phyloP scores from a whole-genome alignment of 2,113 vertebrate genomes.

The Phrynosoma blainvillii region DNA sequence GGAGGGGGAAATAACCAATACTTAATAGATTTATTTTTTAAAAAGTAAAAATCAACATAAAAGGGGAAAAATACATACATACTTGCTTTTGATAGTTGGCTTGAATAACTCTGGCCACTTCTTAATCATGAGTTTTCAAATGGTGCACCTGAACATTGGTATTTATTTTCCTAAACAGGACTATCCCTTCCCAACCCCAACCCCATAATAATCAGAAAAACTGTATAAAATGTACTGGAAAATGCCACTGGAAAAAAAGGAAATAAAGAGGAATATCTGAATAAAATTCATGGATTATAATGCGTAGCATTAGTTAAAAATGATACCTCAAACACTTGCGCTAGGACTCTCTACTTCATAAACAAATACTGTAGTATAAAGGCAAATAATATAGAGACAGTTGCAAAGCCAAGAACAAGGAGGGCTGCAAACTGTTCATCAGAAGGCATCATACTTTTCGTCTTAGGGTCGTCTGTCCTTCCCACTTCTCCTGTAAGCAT shows the following conservation, averaged over 20 bases:
- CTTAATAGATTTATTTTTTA: not conserved
- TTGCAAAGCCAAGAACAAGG: constrained; percentile 91
- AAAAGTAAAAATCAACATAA: constrained; percentile 42
- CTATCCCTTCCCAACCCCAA: constrained; percentile 52
- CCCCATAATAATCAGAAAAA: constrained; percentile 67
- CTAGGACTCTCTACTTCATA: constrained; percentile 86
- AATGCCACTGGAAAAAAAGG: constrained; percentile 57
- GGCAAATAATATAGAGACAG: constrained; percentile 92
- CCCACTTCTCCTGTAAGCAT: constrained; percentile 77
- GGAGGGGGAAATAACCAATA: not conserved
- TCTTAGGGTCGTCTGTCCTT: constrained; percentile 72
- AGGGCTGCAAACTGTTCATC: constrained; percentile 96
- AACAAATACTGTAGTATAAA: constrained; percentile 98
- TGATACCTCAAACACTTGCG: constrained; percentile 79
- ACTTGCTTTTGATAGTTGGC: constrained; percentile 75
- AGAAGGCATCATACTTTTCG: constrained; percentile 85
- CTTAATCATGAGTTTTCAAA: constrained; percentile 84
- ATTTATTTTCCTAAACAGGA: constrained; percentile 79
- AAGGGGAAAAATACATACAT: not conserved
- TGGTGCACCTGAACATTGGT: constrained; percentile 82
- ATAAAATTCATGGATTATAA: constrained; percentile 86
- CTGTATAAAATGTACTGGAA: constrained; percentile 76
- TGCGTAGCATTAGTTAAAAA: constrained; percentile 83
- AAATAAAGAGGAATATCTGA: constrained; percentile 79
- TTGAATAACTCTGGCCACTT: constrained; percentile 77